Evolutionary conservation across 2,797 vertebrate species (phyloP).

Genomic region (Peromyscus eremicus): DNA sequence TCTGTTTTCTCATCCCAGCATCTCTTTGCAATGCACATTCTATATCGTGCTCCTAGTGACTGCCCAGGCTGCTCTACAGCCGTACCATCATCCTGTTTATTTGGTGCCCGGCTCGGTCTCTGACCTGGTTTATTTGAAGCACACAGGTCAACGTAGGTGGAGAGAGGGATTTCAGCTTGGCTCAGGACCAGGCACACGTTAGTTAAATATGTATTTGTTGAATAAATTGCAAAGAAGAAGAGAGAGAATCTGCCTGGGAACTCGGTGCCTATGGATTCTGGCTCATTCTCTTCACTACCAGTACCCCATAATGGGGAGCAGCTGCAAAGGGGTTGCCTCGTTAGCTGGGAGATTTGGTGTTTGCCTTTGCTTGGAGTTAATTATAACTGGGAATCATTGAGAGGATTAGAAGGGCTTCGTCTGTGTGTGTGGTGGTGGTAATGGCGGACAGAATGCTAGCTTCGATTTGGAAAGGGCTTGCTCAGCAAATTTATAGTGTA

Average conservation of each 20-base stretch:
- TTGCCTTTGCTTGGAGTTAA: slow-evolving; percentile 32
- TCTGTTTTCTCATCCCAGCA: not conserved
- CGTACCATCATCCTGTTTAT: not conserved
- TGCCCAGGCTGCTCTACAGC: not conserved
- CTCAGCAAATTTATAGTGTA: slow-evolving; percentile 66
- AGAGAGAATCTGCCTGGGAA: not conserved
- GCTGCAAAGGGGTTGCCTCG: not conserved
- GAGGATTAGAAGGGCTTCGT: not conserved
- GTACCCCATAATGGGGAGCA: not conserved
- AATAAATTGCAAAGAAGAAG: not conserved
- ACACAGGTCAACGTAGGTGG: not conserved
- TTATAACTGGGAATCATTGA: slow-evolving; percentile 41
- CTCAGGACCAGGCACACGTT: not conserved
- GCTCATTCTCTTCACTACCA: not conserved
- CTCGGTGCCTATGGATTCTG: not conserved
- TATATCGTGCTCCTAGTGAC: not conserved
- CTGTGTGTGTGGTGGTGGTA: not conserved
- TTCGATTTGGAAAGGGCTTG: slow-evolving; percentile 52
- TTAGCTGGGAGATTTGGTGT: slow-evolving; percentile 51
- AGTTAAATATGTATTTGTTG: not conserved
- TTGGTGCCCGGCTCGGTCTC: not conserved
- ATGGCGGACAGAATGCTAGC: not conserved
- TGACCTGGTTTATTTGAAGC: not conserved
- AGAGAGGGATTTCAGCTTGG: slow-evolving; percentile 5
- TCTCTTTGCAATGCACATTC: not conserved